Evolutionary conservation across 2,888 invertebrate species (phyloP).

Genomic region (Eristalis intricaria): DNA sequence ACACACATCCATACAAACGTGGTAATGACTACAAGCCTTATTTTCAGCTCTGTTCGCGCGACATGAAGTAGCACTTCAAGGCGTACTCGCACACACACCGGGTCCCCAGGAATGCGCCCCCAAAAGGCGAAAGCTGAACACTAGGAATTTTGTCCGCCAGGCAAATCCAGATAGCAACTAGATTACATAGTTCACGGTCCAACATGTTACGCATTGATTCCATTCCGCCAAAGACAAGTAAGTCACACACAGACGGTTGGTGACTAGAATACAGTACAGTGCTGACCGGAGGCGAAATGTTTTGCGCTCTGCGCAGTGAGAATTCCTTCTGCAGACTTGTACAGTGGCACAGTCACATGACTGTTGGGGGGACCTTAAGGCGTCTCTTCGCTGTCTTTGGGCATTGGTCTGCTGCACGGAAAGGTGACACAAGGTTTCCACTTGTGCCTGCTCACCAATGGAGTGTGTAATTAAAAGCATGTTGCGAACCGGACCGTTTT

Average conservation of each 20-base stretch:
- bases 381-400: conserved; percentile 30
- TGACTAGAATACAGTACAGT: not conserved
- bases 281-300: conserved; percentile 16
- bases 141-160: conserved; percentile 62
- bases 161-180: conserved; percentile 52
- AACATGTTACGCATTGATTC: conserved; percentile 67
- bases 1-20: not conserved
- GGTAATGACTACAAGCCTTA: conserved; percentile 14
- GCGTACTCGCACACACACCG: conserved; percentile 27
- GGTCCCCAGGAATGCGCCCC: conserved; percentile 49
- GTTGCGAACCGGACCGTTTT: conserved; percentile 70
- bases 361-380: conserved; percentile 31
- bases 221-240: conserved; percentile 67
- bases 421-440: conserved; percentile 66
- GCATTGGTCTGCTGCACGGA: conserved; percentile 16
- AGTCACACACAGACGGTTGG: conserved; percentile 51
- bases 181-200: conserved; percentile 71
- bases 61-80: conserved; percentile 67
- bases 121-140: conserved; percentile 58
- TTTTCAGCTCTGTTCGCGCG: conserved; percentile 21
- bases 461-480: conserved; percentile 71
- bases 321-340: conserved; percentile 46
- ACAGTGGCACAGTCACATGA: not conserved
- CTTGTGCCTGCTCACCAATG: conserved; percentile 49
- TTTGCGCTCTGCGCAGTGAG: conserved; percentile 36